Evolutionary conservation across 2,888 invertebrate species (phyloP), one percentile per base, ranked within the genome.

Genomic region (Netelia melanura): DNA sequence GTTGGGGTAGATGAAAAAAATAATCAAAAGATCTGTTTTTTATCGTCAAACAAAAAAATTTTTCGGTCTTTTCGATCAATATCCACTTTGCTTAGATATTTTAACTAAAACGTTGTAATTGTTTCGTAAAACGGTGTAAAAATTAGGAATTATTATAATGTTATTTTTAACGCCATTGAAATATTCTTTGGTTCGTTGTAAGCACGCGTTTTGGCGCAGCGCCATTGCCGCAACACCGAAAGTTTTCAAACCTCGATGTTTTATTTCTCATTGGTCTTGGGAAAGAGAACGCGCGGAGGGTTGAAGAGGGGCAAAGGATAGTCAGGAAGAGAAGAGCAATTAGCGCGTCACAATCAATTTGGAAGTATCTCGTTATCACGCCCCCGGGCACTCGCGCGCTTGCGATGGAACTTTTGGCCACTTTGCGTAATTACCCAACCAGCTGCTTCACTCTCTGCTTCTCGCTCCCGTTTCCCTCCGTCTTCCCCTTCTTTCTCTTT

Each of bases 341-440:
- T 83, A 83, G 74, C 83, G 83, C 83, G 83, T 83, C 83, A 79
- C 83, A 83, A 83, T 83, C 83, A 83, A 83, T 83, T 83, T 83
- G 79, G 74, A 83, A 83, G 83, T 83, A 83, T 83, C 83, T 83
- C 83, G 83, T 79, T 83, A 83, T 83, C 83, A 74, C 75, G 74
- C 83, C 48, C 75, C 79, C 38, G 83, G 79, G 75, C 78, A 79
- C 64, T 70, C 70, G 83, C 79, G 78, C 68, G 43, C 70, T 44
- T 48, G 64, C 70, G 74, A 83, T 70, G 64, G 75, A 83, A 83
- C 78, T 83, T 83, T 79, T 79, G 79, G 83, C 83, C 83, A 83
- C 83, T 83, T 83, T 83, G 79, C 83, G 83, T 83, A 83, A 83
- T 83, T 83, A 83, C 83, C 79, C 83, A 30, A 61, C 75, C 75